phyloP scores from a whole-genome alignment of 2,113 vertebrate genomes.

The Actenoides lindsayi region DNA sequence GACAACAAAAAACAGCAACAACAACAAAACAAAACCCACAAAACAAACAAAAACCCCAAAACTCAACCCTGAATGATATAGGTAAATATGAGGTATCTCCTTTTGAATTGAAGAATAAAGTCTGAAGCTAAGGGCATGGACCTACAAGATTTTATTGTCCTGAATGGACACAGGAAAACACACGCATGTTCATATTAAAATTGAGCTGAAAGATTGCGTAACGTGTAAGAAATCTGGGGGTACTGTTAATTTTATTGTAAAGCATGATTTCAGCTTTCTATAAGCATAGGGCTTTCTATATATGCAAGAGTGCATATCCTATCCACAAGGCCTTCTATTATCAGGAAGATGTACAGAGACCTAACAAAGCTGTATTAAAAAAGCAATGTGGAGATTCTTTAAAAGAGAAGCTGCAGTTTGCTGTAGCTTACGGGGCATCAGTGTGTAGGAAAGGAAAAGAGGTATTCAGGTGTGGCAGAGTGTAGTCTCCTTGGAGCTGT shows the following conservation, averaged over 20 bases:
- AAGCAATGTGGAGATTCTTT: background rate
- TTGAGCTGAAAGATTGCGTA: background rate
- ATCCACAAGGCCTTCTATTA: background rate
- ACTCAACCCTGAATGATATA: background rate
- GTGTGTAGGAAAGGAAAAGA: background rate
- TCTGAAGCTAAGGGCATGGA: background rate
- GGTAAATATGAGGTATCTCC: background rate
- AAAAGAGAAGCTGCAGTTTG: background rate
- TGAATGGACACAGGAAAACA: background rate
- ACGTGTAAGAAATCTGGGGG: background rate
- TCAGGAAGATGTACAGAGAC: background rate
- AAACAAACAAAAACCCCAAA: background rate
- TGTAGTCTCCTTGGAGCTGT: background rate
- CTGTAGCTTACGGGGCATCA: background rate
- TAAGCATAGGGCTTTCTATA: background rate
- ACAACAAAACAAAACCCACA: background rate
- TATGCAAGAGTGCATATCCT: background rate
- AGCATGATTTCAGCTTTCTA: background rate
- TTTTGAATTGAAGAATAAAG: background rate
- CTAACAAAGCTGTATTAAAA: background rate
- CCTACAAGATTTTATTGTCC: background rate
- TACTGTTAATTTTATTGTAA: background rate
- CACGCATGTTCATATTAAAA: background rate
- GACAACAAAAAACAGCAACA: too few relatives aligned
- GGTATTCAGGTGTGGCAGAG: background rate